Base-by-base conservation (phyloP, 2,797 vertebrate species). In the Sebastes nivosus region DNA sequence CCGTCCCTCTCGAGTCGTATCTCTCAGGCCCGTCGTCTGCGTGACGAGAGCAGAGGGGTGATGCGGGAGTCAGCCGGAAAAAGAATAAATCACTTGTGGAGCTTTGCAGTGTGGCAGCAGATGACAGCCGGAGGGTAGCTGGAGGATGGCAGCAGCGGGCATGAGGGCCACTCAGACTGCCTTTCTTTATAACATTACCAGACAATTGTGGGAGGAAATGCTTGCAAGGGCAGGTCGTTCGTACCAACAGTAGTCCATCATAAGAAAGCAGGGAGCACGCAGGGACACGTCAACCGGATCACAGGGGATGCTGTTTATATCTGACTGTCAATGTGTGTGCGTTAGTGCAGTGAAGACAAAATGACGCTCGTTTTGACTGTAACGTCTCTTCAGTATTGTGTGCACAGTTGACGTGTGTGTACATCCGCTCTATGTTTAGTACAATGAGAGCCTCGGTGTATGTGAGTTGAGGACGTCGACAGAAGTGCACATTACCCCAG, bases 21-120 rank as follows among this genome's bases (percentile, higher is more conserved):
- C 67, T 84, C 80, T 80, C 54, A 70, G 67, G 72, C 75, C 63
- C 12, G 57, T 82, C 72, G 77, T 67, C 72, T 78, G 30, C 75
- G 36, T 65, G 78, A 88, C 29, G 70, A 85, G 79, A 75, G 72
- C 77, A 64, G 46, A 50, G 75, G 52, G 81, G 84, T 87, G 85
- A 92, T 79, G 74, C 83, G 74, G 69, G 61, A 87, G 72, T 86
- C 78, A 78, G 66, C 59, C 79, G 65, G 66, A 77, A 83, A 87
- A 75, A 74, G 68, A 86, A 84, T 83, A 86, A 89, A 92, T 92
- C 85, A 91, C 82, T 91, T 81, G 80, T 84, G 77, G 86, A 87
- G 81, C 79, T 90, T 90, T 87, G 75, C 87, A 77, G 73, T 32
- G 60, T 82, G 75, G 88, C 86, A 88, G 87, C 87, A 89, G 79